A percentile compares a stretch with the other conserved stretches of the same genome.
These are phyloP conservation scores for Notothenia coriiceps DNA, from an alignment of 2,113 vertebrate species.

Conservation along the genomic window DNA sequence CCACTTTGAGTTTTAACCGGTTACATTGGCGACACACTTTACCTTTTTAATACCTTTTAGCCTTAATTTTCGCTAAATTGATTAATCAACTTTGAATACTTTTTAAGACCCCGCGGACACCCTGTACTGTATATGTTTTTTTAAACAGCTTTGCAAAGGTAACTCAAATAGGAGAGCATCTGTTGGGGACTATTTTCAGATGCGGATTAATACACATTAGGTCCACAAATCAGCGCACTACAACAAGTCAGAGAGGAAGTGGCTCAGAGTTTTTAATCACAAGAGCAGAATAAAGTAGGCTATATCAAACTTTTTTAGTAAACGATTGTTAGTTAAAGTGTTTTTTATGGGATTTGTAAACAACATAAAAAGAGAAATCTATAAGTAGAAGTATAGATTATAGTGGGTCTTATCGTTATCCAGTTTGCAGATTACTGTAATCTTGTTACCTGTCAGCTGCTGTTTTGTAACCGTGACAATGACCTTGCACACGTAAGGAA, in stretches of 20 bases:
- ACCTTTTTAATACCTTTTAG: too few relatives aligned
- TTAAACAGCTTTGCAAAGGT: neutral
- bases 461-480: conserved; percentile 7
- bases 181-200: conserved; percentile 8
- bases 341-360: neutral
- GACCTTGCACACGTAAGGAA: conserved; percentile 25
- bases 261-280: neutral
- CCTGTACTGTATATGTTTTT: too few relatives aligned
- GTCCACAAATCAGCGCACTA: too few relatives aligned
- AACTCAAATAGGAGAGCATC: too few relatives aligned
- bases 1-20: too few relatives aligned
- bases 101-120: too few relatives aligned
- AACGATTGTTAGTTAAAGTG: neutral
- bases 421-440: conserved; percentile 50
- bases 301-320: neutral
- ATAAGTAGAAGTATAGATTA: neutral
- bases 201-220: neutral
- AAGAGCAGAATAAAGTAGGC: neutral
- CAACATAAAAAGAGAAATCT: neutral
- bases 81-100: too few relatives aligned
- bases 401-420: neutral
- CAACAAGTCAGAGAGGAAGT: conserved; percentile 3
- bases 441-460: conserved; percentile 35
- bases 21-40: too few relatives aligned
- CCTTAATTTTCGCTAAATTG: too few relatives aligned